A percentile compares a stretch with the other conserved stretches of the same genome.
phyloP scores from a whole-genome alignment of 2,797 vertebrate species.

The Heliangelus exortis region DNA sequence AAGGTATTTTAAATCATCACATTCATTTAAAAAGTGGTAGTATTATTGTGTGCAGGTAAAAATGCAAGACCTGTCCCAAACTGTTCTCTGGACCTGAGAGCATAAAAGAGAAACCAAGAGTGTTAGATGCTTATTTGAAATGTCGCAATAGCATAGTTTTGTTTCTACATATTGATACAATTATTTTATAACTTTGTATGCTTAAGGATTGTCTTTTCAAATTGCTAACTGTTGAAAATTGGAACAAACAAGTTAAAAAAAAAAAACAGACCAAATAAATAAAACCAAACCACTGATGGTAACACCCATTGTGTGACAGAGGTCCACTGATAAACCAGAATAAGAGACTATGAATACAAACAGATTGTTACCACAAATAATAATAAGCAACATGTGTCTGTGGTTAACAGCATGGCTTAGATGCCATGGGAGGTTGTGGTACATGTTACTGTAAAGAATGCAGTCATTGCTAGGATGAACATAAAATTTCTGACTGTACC shows the following conservation, averaged over 20 bases:
- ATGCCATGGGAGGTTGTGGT: slow-evolving; percentile 7
- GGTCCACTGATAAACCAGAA: slow-evolving; percentile 13
- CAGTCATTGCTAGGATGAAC: neutral
- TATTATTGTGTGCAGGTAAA: neutral
- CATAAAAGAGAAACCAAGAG: neutral
- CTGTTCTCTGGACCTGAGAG: neutral
- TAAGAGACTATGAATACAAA: neutral
- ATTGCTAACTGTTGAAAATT: neutral
- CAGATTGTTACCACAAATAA: neutral
- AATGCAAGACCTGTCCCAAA: neutral
- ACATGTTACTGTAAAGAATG: neutral
- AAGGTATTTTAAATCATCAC: neutral
- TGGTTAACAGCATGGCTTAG: slow-evolving; percentile 1
- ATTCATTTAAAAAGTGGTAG: neutral
- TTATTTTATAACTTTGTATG: neutral
- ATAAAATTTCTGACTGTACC: neutral
- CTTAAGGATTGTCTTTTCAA: neutral
- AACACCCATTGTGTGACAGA: neutral
- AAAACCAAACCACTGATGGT: neutral
- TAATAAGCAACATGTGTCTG: neutral
- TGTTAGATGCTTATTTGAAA: neutral
- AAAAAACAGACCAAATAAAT: neutral
- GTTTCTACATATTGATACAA: neutral
- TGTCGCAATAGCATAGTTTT: neutral
- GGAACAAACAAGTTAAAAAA: neutral